These are phyloP conservation scores for Choloepus didactylus DNA, from an alignment of 2,797 vertebrate genomes.

Conservation along the genomic window DNA sequence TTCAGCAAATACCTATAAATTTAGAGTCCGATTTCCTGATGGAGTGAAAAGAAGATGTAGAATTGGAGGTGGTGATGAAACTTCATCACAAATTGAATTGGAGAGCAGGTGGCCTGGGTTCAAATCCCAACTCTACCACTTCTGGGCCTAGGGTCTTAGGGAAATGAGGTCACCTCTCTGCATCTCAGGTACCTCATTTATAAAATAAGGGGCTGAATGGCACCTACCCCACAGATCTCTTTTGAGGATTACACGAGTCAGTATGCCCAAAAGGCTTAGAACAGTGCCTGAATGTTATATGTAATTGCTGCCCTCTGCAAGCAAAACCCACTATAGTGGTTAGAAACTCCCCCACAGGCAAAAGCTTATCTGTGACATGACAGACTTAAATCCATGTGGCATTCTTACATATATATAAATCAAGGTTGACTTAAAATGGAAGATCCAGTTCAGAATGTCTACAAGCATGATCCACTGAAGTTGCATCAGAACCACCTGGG, in stretches of 20 bases:
- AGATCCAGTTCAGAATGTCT: not conserved
- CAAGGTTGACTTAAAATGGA: not conserved
- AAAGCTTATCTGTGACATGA: not conserved
- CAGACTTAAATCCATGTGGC: not conserved
- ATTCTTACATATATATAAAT: not conserved
- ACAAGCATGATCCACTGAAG: not conserved
- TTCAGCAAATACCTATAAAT: not conserved
- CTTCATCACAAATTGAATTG: not conserved
- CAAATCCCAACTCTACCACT: not conserved
- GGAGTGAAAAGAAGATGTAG: not conserved
- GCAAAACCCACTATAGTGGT: not conserved
- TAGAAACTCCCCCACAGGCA: not conserved
- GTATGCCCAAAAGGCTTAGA: fast-evolving
- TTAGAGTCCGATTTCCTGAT: not conserved
- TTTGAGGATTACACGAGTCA: not conserved
- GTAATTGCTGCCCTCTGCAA: not conserved
- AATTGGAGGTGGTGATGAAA: not conserved
- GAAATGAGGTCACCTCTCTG: not conserved
- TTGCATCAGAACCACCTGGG: not conserved
- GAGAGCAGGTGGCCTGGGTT: not conserved
- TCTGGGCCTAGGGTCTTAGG: not conserved
- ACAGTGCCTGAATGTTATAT: not conserved
- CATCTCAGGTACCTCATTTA: not conserved
- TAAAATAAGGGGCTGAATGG: not conserved
- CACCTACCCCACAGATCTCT: no score